phyloP scores from a whole-genome alignment of 2,888 invertebrate genomes.

The Amphiduros pacificus region DNA sequence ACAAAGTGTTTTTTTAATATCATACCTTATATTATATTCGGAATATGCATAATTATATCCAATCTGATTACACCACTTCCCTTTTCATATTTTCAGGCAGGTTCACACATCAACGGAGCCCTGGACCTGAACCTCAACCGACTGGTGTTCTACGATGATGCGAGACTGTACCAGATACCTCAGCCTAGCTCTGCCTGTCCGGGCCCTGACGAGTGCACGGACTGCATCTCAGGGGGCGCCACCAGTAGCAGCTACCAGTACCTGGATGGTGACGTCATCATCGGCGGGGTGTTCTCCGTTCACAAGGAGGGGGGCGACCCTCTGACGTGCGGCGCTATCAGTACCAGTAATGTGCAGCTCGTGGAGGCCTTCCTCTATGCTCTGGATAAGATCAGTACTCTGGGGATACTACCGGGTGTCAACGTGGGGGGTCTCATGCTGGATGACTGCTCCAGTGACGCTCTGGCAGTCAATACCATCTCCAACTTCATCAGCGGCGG shows the following conservation, averaged over 20 bases:
- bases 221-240: neutral
- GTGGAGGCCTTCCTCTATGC: conserved; percentile 46
- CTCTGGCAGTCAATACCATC: conserved; percentile 3
- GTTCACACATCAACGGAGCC: conserved; percentile 36
- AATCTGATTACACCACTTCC: neutral
- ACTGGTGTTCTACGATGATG: conserved; percentile 39
- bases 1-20: no score
- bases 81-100: no score
- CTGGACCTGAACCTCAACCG: conserved; percentile 35
- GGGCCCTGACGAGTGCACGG: conserved; percentile 19
- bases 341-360: conserved; percentile 30
- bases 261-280: conserved; percentile 45
- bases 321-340: conserved; percentile 37
- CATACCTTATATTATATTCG: no score
- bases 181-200: conserved; percentile 44
- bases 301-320: conserved; percentile 35
- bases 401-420: conserved; percentile 23
- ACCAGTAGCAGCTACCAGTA: conserved; percentile 15
- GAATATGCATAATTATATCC: neutral
- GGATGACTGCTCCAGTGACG: conserved; percentile 46
- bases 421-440: conserved; percentile 46
- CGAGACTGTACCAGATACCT: conserved; percentile 23
- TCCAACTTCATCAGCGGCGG: conserved; percentile 11
- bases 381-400: conserved; percentile 25
- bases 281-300: conserved; percentile 44